Evolutionary conservation across 2,113 vertebrate genomes (phyloP).

Genomic region (Hirundichthys speculiger): DNA sequence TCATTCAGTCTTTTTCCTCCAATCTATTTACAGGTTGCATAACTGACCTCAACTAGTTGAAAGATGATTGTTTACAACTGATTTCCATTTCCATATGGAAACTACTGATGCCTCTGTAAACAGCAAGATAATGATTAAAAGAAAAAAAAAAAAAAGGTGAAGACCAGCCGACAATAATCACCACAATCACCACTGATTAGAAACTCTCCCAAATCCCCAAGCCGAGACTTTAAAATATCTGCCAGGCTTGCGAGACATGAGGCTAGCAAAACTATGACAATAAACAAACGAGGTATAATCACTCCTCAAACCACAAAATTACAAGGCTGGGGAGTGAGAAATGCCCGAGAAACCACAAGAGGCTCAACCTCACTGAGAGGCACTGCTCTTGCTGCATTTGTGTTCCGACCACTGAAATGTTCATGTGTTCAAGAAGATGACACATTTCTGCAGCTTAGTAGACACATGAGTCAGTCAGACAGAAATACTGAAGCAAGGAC

Average conservation of each 20-base stretch:
- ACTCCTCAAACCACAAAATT: conserved; percentile 68
- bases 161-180: conserved; percentile 45
- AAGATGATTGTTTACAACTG: background rate
- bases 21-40: conserved; percentile 29
- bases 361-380: conserved; percentile 46
- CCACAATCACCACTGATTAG: conserved; percentile 37
- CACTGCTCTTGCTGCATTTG: conserved; percentile 46
- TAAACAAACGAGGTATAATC: conserved; percentile 71
- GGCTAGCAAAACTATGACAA: conserved; percentile 62
- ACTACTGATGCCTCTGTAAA: conserved; percentile 5
- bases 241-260: conserved; percentile 43
- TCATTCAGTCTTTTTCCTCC: conserved; percentile 9
- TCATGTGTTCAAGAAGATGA: conserved; percentile 35
- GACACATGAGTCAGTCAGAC: background rate
- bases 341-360: conserved; percentile 66
- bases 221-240: conserved; percentile 55
- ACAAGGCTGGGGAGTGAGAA: conserved; percentile 62
- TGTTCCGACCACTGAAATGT: conserved; percentile 25
- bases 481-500: background rate
- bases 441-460: conserved; percentile 14
- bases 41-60: conserved; percentile 3
- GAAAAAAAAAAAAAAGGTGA: conserved; percentile 26
- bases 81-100: conserved; percentile 13
- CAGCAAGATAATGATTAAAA: conserved; percentile 13
- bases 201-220: conserved; percentile 38